Percentiles rank a stretch among this genome's conserved stretches.
These are phyloP conservation scores for Malacoraja senta DNA, from an alignment of 2,797 vertebrate species.

Conservation along the genomic window DNA sequence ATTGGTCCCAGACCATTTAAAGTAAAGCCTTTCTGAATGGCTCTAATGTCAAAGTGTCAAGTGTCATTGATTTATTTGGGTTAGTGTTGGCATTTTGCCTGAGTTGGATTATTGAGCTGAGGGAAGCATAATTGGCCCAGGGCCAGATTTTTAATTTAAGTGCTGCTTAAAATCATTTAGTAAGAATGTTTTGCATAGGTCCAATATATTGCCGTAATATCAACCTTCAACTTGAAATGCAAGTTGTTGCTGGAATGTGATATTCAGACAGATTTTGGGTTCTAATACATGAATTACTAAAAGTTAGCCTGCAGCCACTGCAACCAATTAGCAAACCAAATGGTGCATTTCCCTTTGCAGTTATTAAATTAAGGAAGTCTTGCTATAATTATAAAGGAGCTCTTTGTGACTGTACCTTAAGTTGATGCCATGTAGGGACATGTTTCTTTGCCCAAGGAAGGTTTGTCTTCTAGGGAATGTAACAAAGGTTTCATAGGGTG, in stretches of 20 bases:
- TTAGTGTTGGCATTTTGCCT: background rate
- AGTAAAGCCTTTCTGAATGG: background rate
- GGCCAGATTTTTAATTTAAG: background rate
- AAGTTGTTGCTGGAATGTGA: background rate
- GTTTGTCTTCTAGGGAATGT: background rate
- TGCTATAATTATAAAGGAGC: background rate
- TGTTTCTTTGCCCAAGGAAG: background rate
- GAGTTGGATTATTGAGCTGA: background rate
- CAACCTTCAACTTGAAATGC: background rate
- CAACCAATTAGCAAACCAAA: background rate
- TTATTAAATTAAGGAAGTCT: background rate
- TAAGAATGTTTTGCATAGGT: background rate
- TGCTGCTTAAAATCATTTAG: background rate
- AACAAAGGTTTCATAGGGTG: background rate
- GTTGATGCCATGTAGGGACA: too few species aligned
- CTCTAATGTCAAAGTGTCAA: background rate
- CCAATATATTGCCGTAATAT: background rate
- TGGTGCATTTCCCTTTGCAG: background rate
- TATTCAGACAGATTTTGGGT: background rate
- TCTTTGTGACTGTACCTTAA: too few species aligned
- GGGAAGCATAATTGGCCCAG: background rate
- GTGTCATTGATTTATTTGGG: slow-evolving; percentile 25
- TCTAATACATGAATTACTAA: background rate
- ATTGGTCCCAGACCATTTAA: too few species aligned
- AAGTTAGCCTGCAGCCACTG: background rate